These are phyloP conservation scores for Hartigia nigra DNA, from an alignment of 2,888 invertebrate species.

Conservation along the genomic window DNA sequence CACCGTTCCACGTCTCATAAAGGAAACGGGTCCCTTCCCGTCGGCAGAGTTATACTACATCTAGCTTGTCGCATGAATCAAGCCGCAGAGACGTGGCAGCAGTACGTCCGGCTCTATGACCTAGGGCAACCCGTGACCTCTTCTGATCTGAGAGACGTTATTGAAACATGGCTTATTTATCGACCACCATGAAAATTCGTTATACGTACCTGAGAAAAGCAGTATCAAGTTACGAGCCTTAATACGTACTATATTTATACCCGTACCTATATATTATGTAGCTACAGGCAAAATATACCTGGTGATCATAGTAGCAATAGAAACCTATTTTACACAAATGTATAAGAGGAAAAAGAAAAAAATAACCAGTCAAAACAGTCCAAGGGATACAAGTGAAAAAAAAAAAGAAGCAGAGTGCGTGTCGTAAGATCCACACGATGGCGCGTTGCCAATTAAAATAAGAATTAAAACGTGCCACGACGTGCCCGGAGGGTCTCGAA, in stretches of 20 bases:
- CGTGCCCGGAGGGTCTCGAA: slow-evolving; percentile 24
- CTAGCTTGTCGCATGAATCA: background rate
- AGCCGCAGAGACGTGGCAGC: background rate
- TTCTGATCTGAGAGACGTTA: background rate
- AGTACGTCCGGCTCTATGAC: background rate
- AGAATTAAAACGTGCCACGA: slow-evolving; percentile 29
- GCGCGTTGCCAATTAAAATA: slow-evolving; percentile 24
- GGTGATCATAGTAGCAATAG: background rate
- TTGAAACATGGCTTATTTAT: background rate
- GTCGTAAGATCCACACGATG: background rate
- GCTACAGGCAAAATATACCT: background rate
- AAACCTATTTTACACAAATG: background rate
- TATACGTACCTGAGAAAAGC: background rate
- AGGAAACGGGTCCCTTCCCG: background rate
- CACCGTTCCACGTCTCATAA: background rate
- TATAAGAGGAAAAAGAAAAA: background rate
- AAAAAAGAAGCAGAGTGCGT: background rate
- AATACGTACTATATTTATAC: background rate
- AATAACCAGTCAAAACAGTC: background rate
- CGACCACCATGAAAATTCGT: background rate
- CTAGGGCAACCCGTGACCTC: background rate
- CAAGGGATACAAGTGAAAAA: background rate
- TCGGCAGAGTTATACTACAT: background rate
- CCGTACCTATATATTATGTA: background rate
- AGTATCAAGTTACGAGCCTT: background rate